A percentile compares a stretch with the other conserved stretches of the same genome.
Conservation (phyloP, 1,140 invertebrate species). For the Caerostris extrusa region DNA sequence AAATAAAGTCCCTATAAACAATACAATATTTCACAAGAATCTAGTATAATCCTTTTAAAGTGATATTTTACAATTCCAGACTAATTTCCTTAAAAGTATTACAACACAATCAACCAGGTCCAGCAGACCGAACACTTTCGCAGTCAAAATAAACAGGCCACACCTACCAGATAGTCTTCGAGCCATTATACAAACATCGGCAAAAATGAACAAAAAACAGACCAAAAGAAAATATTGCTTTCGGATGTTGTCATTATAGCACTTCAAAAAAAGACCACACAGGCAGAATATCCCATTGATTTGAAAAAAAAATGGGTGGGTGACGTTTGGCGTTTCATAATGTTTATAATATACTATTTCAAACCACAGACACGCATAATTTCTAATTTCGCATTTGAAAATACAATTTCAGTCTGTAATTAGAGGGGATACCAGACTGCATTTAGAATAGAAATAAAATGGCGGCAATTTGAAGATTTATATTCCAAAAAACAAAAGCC, state of each 20-base stretch:
- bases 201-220: slow-evolving; percentile 13
- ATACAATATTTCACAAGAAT: not conserved
- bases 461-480: slow-evolving; percentile 6
- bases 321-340: not conserved
- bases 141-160: slow-evolving; percentile 15
- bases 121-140: not conserved
- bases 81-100: not conserved
- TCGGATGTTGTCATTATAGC: not conserved
- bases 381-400: not conserved
- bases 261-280: slow-evolving; percentile 19
- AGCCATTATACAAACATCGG: slow-evolving; percentile 26
- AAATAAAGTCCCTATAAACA: too few species aligned
- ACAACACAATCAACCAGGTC: slow-evolving; percentile 2
- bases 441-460: not conserved
- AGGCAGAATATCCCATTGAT: not conserved
- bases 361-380: slow-evolving; percentile 8
- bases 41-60: not conserved
- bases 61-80: not conserved
- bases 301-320: not conserved
- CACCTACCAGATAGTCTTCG: not conserved
- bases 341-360: not conserved
- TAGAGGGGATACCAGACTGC: not conserved
- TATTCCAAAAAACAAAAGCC: slow-evolving; percentile 24
- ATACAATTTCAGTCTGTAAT: not conserved
- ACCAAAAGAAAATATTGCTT: not conserved